Base-by-base conservation (phyloP, 2,888 invertebrate species). In the Lepidochitona cinerea region DNA sequence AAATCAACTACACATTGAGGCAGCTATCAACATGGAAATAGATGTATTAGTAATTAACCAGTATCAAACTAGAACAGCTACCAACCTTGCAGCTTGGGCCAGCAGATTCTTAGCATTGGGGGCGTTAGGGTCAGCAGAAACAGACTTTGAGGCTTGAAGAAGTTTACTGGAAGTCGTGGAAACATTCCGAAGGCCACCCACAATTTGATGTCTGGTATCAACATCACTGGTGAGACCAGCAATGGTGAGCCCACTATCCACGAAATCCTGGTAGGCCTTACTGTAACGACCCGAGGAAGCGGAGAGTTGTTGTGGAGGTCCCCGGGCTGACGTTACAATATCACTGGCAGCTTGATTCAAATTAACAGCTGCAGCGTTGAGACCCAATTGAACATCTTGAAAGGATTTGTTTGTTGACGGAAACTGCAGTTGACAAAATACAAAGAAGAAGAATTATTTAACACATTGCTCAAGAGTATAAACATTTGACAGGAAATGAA, bases 21-120 rank as follows among this genome's bases (percentile, higher is more conserved):
- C n/a, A n/a, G n/a, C n/a, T n/a, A n/a, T n/a, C n/a, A n/a, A n/a
- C n/a, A n/a, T n/a, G n/a, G n/a, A n/a, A n/a, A n/a, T n/a, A n/a
- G n/a, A n/a, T n/a, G n/a, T n/a, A n/a, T n/a, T n/a, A n/a, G n/a
- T n/a, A n/a, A n/a, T n/a, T n/a, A n/a, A n/a, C n/a, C n/a, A n/a
- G n/a, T n/a, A n/a, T n/a, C n/a, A n/a, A n/a, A n/a, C n/a, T n/a
- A n/a, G n/a, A n/a, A n/a, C n/a, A 49, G 32, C 5, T 2, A 26
- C 71, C 36, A 83, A 92, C 92, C 92, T 93, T 0, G 96, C 97
- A 41, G 97, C 97, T 9, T 95, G 94, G 3, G 96, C 94, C 37
- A 97, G 92, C 82, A 96, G 94, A 90, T 97, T 97, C 92, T 95
- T 96, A 0, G 96, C 95, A 89, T 97, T 97, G 0, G 97, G 97